Base-by-base conservation (phyloP, 2,113 vertebrate species). In the Castor canadensis region DNA sequence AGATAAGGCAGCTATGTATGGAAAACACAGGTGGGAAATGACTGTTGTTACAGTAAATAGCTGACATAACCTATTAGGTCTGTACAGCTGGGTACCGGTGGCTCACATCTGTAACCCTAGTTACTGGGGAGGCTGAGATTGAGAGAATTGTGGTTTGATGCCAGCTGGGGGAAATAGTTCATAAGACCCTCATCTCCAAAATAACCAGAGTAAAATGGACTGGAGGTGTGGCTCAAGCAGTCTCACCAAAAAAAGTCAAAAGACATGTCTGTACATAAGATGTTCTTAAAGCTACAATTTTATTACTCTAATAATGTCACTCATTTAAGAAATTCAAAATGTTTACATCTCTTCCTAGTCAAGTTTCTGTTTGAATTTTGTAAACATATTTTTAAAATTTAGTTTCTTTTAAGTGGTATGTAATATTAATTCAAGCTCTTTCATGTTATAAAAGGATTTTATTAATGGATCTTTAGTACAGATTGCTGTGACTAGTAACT, bases 311-410 rank as follows among this genome's bases (percentile, higher is more conserved):
- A 91, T 81, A 30, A 58, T 60, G 20, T 45, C 69, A 62, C 30
- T 47, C 47, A n/a, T 43, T 88, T 89, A 82, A 40, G 47, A 91
- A 91, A 76, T 60, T 52, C 71, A 38, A 80, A 88, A 66, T 30
- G 84, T 83, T 85, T 60, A 35, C 40, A 71, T 52, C 20, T 4
- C 81, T 71, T 84, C 81, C 17, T 88, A 40, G 80, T 94, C 13
- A 90, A 56, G 30, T 10, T 79, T 66, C 43, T 79, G 26, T 6
- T 80, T 56, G 24, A 91, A 90, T 28, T 56, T 93, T 81, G 17
- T 87, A 92, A 77, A 77, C 40, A 54, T 54, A 35, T 72, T 94
- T 94, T 91, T 90, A 26, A 56, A 66, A 9, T 69, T 84, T 69
- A 22, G 40, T 93, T 38, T 81, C 45, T 71, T 88, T 91, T 40